These are phyloP conservation scores for Papilio dardanus DNA, from an alignment of 1,140 invertebrate species.

Conservation along the genomic window DNA sequence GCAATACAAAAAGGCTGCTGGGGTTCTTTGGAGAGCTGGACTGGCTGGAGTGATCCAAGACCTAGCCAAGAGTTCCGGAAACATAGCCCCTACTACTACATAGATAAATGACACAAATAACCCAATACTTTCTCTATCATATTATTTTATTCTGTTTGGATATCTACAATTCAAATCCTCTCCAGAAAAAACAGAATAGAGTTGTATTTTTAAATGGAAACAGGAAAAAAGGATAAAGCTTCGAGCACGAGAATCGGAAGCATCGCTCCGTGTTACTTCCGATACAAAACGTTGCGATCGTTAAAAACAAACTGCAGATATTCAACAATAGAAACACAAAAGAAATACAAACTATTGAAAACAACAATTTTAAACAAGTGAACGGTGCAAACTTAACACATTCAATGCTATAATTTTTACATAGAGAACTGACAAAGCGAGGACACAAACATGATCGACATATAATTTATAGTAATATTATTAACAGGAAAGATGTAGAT, in stretches of 20 bases:
- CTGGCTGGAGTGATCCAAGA: no score
- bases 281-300: background rate
- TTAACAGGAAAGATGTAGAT: no score
- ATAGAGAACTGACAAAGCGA: background rate
- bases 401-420: background rate
- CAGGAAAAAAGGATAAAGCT: slow-evolving; percentile 16
- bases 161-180: background rate
- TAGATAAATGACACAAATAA: no score
- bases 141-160: no score
- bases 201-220: slow-evolving; percentile 11
- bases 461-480: no score
- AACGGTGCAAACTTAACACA: background rate
- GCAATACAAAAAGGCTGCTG: no score
- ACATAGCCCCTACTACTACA: no score
- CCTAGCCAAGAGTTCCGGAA: no score
- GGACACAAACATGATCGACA: no score
- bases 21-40: no score
- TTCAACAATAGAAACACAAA: background rate
- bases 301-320: slow-evolving; percentile 23
- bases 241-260: slow-evolving; percentile 20
- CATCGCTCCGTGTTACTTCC: slow-evolving; percentile 12
- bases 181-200: background rate
- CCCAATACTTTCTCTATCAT: no score
- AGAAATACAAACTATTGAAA: slow-evolving; percentile 2
- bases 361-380: background rate